Conservation (phyloP, 2,113 vertebrate genomes). For the Ranitomeya variabilis region DNA sequence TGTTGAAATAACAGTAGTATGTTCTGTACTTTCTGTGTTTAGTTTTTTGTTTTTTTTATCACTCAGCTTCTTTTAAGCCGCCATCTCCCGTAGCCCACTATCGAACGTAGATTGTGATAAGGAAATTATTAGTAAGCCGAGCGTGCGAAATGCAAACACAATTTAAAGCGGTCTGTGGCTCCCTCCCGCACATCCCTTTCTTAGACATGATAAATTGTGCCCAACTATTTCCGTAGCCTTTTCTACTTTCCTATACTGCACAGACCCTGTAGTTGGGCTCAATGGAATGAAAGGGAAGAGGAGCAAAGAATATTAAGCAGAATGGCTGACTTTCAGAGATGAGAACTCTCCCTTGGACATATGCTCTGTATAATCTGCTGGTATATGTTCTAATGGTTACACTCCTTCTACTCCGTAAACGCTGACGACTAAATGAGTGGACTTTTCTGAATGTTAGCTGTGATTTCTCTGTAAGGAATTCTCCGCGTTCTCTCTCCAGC, state of each 20-base stretch:
- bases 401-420: not conserved
- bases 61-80: not conserved
- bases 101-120: constrained; percentile 22
- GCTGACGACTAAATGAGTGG: not conserved
- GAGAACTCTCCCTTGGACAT: not conserved
- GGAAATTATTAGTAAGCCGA: constrained; percentile 40
- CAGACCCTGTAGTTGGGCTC: not conserved
- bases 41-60: not conserved
- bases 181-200: constrained; percentile 28
- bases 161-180: constrained; percentile 1
- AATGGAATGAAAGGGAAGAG: not conserved
- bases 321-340: not conserved
- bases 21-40: not conserved
- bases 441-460: not conserved
- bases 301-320: constrained; percentile 2
- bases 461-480: not conserved
- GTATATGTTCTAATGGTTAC: not conserved
- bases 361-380: not conserved
- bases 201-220: constrained; percentile 33
- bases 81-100: not conserved
- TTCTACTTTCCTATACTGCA: not conserved
- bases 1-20: not conserved
- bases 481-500: constrained; percentile 4
- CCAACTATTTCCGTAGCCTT: not conserved
- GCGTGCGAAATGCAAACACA: constrained; percentile 36